Conservation (phyloP, 2,797 vertebrate species). For the Peromyscus attwateri region DNA sequence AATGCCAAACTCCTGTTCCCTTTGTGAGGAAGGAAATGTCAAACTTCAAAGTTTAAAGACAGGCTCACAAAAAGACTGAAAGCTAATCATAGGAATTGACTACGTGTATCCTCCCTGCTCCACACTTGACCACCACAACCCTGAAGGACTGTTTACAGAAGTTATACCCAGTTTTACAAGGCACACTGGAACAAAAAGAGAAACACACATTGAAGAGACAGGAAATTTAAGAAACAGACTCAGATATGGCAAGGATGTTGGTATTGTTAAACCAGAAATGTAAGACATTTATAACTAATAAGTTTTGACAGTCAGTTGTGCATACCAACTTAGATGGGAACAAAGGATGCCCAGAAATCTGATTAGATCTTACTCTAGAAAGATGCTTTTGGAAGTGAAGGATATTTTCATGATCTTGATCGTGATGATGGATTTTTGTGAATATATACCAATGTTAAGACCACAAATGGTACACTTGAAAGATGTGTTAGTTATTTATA, state of each 20-base stretch:
- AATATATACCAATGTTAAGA: background rate
- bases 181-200: background rate
- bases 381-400: background rate
- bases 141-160: background rate
- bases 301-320: background rate
- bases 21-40: background rate
- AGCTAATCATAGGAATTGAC: background rate
- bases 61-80: background rate
- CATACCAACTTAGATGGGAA: background rate
- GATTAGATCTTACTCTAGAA: background rate
- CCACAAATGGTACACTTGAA: background rate
- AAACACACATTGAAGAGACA: background rate
- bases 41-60: background rate
- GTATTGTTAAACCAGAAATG: background rate
- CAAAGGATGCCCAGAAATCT: background rate
- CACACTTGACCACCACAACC: background rate
- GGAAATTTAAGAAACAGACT: conserved; percentile 26
- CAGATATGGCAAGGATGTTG: background rate
- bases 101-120: background rate
- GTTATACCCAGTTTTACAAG: conserved; percentile 5
- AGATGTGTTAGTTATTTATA: background rate
- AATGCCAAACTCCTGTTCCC: background rate
- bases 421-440: background rate
- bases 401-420: background rate
- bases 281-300: background rate